Evolutionary conservation across 2,797 vertebrate species (phyloP).

Genomic region (Pangasius sanitwongsei): DNA sequence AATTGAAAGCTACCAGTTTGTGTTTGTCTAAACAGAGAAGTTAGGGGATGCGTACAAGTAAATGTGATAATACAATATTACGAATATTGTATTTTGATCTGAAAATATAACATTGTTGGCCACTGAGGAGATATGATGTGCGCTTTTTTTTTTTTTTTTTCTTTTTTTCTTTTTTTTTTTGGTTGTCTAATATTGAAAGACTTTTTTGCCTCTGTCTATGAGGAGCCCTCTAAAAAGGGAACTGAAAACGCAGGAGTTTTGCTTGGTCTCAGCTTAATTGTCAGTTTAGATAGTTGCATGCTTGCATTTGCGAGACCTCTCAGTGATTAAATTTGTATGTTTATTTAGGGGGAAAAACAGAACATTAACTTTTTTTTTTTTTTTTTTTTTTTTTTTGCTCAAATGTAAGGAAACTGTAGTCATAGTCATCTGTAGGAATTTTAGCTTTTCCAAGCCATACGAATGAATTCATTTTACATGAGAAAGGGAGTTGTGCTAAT

Average conservation of each 20-base stretch:
- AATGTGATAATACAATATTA: no score
- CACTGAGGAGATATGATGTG: no score
- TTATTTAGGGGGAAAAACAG: neutral
- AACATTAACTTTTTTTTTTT: neutral
- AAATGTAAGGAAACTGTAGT: neutral
- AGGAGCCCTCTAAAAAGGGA: constrained; percentile 11
- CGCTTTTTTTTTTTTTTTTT: no score
- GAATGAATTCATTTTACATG: constrained; percentile 10
- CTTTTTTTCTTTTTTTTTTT: no score
- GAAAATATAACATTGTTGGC: no score
- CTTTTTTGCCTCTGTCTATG: neutral
- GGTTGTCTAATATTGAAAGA: no score
- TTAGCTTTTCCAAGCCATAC: constrained; percentile 6
- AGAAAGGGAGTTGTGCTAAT: constrained; percentile 1
- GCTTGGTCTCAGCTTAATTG: neutral
- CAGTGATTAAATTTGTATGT: constrained; percentile 19
- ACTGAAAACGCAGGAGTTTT: constrained; percentile 29
- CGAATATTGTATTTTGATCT: no score
- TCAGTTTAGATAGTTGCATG: neutral
- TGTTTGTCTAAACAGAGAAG: no score
- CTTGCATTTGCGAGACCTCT: neutral
- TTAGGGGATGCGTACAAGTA: no score
- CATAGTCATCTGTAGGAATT: neutral
- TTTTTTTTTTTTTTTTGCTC: neutral
- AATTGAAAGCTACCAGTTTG: no score